Percentiles rank a stretch among this genome's conserved stretches.
Conservation (phyloP, 2,113 vertebrate species). For the Phyllostomus hastatus region DNA sequence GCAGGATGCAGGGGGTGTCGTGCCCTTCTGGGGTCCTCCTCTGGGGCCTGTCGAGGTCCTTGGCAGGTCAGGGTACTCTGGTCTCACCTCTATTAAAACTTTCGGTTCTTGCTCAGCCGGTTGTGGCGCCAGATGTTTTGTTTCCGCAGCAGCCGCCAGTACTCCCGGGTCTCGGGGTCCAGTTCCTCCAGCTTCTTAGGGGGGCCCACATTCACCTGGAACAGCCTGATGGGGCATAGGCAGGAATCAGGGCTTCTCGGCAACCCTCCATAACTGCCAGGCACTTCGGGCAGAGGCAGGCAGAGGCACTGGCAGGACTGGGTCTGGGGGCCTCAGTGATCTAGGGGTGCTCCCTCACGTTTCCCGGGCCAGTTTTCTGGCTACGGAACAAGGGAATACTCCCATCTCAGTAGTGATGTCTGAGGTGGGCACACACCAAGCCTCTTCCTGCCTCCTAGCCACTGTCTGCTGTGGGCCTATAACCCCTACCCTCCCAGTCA, state of each 20-base stretch:
- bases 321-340: background rate
- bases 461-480: background rate
- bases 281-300: background rate
- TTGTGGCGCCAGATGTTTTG: constrained; percentile 89
- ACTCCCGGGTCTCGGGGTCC: constrained; percentile 81
- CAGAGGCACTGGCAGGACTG: no score
- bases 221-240: constrained; percentile 82
- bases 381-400: background rate
- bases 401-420: background rate
- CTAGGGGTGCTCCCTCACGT: background rate
- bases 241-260: background rate
- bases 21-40: background rate
- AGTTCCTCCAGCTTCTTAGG: constrained; percentile 87
- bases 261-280: background rate
- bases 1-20: accelerated
- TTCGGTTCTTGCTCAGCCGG: constrained; percentile 86
- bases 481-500: background rate
- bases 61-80: accelerated
- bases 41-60: background rate
- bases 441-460: background rate
- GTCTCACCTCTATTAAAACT: constrained; percentile 74
- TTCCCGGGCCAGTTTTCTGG: background rate
- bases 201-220: constrained; percentile 86
- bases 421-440: background rate
- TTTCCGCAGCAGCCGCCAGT: constrained; percentile 90